Base-by-base conservation (phyloP, 2,888 invertebrate genomes). In the Bursaphelenchus okinawaensis region DNA sequence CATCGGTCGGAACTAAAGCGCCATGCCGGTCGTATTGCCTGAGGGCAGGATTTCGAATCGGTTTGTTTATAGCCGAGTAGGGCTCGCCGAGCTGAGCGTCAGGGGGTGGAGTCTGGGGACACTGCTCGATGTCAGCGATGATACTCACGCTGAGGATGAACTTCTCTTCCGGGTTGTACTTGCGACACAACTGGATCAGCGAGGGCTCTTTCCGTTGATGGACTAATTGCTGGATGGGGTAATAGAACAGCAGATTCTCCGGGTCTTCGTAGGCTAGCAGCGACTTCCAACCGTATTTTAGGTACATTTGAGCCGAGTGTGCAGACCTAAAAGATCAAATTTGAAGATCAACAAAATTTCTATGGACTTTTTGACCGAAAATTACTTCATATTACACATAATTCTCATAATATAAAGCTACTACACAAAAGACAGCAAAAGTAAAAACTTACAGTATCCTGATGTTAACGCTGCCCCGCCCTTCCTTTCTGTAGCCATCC, bases 381-480 rank as follows among this genome's bases (percentile, higher is more conserved):
- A n/a, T n/a, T n/a, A n/a, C n/a, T n/a, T n/a, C n/a, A n/a, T n/a
- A n/a, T n/a, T n/a, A n/a, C n/a, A n/a, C n/a, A n/a, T n/a, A n/a
- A n/a, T n/a, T n/a, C n/a, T n/a, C n/a, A 0, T 23, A 51, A 64
- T 63, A 9, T 12, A 12, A 23, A 12, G n/a, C 19, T 59, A 23
- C 4, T 7, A 16, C 19, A n/a, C n/a, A n/a, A 58, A 19, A 52
- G 16, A 16, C 19, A 22, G 12, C 7, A 26, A n/a, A 9, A n/a
- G 16, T 20, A 24, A 22, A 12, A 12, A 60, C 66, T 51, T 54
- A 70, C 70, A 68, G 64, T 19, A 94, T 92, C 83, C 91, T 90
- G 66, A 92, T 88, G 83, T 93, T 91, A 31, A 95, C 92, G 55
- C 92, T 92, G 4, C 94, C 94, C 22, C 91, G 88, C 0, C 94